Evolutionary conservation across 2,888 invertebrate species (phyloP).

Genomic region (Trichopoda pennipes): DNA sequence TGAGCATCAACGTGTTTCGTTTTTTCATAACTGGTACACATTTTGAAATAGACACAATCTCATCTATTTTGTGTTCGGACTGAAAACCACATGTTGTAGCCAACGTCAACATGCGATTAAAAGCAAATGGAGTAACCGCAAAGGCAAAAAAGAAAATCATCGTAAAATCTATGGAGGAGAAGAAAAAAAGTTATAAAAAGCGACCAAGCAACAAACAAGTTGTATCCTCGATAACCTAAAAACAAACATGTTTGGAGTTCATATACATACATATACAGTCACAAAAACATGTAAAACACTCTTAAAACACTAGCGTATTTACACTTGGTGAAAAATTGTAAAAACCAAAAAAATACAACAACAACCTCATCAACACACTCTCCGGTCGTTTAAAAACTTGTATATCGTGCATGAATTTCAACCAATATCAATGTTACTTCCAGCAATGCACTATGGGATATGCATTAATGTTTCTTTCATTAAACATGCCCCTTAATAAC

Average conservation of each 20-base stretch:
- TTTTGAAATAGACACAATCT: slow-evolving; percentile 19
- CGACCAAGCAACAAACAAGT: slow-evolving; percentile 37
- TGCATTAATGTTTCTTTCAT: too few relatives aligned
- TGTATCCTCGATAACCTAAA: slow-evolving; percentile 65
- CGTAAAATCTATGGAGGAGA: not conserved
- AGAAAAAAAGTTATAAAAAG: slow-evolving; percentile 9
- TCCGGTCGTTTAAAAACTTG: slow-evolving; percentile 45
- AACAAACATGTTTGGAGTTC: slow-evolving; percentile 63
- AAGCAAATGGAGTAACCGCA: slow-evolving; percentile 12
- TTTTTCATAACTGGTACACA: not conserved
- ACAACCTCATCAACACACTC: slow-evolving; percentile 29
- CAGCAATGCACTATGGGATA: slow-evolving; percentile 32
- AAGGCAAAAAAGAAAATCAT: not conserved
- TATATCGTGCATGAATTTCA: slow-evolving; percentile 51
- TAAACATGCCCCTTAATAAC: too few relatives aligned
- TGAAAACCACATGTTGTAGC: slow-evolving; percentile 41
- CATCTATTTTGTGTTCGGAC: slow-evolving; percentile 27
- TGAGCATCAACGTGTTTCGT: not conserved
- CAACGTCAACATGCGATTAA: slow-evolving; percentile 19
- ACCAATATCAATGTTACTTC: slow-evolving; percentile 40
- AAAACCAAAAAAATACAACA: slow-evolving; percentile 22
- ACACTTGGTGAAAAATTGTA: slow-evolving; percentile 6
- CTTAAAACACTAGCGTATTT: slow-evolving; percentile 1
- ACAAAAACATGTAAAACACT: not conserved
- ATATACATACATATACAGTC: slow-evolving; percentile 2